These are phyloP conservation scores for Umimayanthus kanabou DNA, from an alignment of 92 coral and sea anemone genomes.

Conservation along the genomic window DNA sequence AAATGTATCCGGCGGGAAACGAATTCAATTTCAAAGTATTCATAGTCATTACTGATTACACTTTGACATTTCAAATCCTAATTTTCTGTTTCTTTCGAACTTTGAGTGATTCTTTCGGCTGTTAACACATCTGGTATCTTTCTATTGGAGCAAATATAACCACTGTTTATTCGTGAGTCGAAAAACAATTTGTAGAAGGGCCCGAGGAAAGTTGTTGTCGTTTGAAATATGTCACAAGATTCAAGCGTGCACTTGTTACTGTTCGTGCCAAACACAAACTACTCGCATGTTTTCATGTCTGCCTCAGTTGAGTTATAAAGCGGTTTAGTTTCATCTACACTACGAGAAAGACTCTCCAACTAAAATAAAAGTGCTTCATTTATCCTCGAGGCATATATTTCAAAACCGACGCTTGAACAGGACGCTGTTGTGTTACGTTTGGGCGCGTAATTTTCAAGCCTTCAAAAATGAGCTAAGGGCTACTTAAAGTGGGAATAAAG, in stretches of 20 bases:
- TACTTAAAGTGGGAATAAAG: neutral
- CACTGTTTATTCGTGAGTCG: slow-evolving; percentile 2
- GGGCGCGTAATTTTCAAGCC: slow-evolving; percentile 32
- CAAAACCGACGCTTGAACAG: slow-evolving; percentile 38
- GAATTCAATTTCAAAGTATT: neutral
- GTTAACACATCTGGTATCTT: neutral
- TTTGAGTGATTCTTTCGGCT: neutral
- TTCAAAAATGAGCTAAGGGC: slow-evolving; percentile 1
- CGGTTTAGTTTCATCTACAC: neutral
- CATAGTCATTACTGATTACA: neutral
- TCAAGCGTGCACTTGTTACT: neutral
- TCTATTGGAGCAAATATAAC: neutral
- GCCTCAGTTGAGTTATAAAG: neutral
- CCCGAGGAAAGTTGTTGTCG: slow-evolving; percentile 8
- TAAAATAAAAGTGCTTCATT: neutral
- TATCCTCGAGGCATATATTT: neutral
- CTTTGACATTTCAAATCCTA: neutral
- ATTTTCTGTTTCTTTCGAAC: neutral
- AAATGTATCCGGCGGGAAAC: slow-evolving; percentile 32
- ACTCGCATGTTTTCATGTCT: neutral
- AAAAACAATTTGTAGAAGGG: neutral
- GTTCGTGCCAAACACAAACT: neutral
- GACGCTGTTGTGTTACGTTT: slow-evolving; percentile 43
- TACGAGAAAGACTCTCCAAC: neutral
- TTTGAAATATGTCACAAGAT: neutral